A percentile compares a stretch with the other conserved stretches of the same genome.
phyloP scores from a whole-genome alignment of 2,888 invertebrate genomes.

The Colletes collaris region DNA sequence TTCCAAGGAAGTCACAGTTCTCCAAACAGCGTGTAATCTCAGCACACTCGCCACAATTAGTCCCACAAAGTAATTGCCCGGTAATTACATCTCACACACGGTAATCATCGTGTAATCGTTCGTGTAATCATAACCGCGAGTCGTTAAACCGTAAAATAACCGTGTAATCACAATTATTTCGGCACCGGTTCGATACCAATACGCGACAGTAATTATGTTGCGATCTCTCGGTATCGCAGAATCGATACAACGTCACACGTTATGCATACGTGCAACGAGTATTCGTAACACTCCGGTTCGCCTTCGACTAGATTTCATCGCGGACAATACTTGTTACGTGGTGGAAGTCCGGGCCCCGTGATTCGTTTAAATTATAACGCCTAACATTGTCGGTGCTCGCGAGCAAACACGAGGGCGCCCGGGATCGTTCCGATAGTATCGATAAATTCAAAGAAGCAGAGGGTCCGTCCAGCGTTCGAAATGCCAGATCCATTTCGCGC shows the following conservation, averaged over 20 bases:
- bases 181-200: too few relatives aligned
- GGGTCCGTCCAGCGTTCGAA: conserved; percentile 48
- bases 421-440: conserved; percentile 62
- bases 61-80: too few relatives aligned
- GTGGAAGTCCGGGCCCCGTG: conserved; percentile 15
- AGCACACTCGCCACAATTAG: too few relatives aligned
- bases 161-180: too few relatives aligned
- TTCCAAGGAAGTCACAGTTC: too few relatives aligned
- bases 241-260: neutral
- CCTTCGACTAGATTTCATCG: conserved; percentile 16
- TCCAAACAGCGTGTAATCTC: too few relatives aligned
- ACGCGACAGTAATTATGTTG: too few relatives aligned
- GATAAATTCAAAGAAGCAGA: conserved; percentile 57
- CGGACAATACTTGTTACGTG: conserved; percentile 24
- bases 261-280: neutral
- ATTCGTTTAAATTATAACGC: conserved; percentile 60
- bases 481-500: conserved; percentile 70
- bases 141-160: too few relatives aligned
- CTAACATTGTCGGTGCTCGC: conserved; percentile 43
- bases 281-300: conserved; percentile 16
- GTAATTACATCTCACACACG: too few relatives aligned
- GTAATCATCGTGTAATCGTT: too few relatives aligned
- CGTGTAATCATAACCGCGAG: too few relatives aligned
- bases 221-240: neutral
- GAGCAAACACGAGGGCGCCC: conserved; percentile 42